phyloP scores from a whole-genome alignment of 1,140 invertebrate genomes.

The Halotydeus destructor region DNA sequence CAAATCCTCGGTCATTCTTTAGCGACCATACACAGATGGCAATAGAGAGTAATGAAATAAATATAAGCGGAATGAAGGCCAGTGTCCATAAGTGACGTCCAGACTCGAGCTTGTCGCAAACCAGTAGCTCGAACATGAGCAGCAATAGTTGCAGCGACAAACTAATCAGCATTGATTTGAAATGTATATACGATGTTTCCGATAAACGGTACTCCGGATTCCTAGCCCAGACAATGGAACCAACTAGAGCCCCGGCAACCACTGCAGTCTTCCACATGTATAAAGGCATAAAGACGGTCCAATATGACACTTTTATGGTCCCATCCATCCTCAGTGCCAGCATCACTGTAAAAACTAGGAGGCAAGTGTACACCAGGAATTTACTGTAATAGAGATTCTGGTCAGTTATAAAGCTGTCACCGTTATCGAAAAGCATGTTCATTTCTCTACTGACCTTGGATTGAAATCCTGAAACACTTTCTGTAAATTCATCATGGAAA shows the following conservation, averaged over 20 bases:
- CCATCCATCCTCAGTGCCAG: slow-evolving; percentile 72
- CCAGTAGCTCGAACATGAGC: slow-evolving; percentile 85
- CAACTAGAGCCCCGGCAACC: slow-evolving; percentile 61
- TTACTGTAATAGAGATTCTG: slow-evolving; percentile 53
- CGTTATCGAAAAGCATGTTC: neutral
- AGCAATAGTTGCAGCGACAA: slow-evolving; percentile 77
- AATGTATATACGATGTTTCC: slow-evolving; percentile 85
- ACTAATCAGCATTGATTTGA: slow-evolving; percentile 89
- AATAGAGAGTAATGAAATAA: slow-evolving; percentile 85
- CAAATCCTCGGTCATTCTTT: slow-evolving; percentile 88
- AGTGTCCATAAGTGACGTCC: slow-evolving; percentile 77
- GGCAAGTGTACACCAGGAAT: slow-evolving; percentile 78
- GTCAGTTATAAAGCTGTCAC: slow-evolving; percentile 9
- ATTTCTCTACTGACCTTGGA: slow-evolving; percentile 41
- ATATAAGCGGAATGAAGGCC: slow-evolving; percentile 86
- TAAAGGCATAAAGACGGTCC: slow-evolving; percentile 78
- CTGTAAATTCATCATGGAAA: slow-evolving; percentile 3
- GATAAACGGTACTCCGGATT: slow-evolving; percentile 82
- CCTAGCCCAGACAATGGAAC: slow-evolving; percentile 80
- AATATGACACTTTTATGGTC: slow-evolving; percentile 71
- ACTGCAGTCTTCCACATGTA: slow-evolving; percentile 92
- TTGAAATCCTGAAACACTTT: slow-evolving; percentile 40
- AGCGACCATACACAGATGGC: slow-evolving; percentile 94
- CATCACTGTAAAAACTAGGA: slow-evolving; percentile 69
- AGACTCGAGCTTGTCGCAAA: slow-evolving; percentile 77